Evolutionary conservation across 2,113 vertebrate species (phyloP), one percentile per base, ranked within the genome.

Genomic region (Coptodon rendalli): DNA sequence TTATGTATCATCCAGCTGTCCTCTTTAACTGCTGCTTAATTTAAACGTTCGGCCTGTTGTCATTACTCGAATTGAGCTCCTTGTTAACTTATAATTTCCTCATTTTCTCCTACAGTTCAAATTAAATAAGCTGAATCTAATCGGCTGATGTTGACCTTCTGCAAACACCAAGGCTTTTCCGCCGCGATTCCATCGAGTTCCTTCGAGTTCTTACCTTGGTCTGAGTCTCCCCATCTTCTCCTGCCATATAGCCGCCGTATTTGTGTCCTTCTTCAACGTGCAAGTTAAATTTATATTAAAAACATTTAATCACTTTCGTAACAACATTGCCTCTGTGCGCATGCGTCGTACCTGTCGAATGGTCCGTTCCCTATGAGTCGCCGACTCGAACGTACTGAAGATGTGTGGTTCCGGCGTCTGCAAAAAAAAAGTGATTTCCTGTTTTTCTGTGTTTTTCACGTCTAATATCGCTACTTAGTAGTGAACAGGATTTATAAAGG

Each of bases 61-160:
- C 78, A 22, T 38, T 80, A 48, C 68, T 48, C 68, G 40, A 17
- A 76, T 19, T 17, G 6, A 76, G 14, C 14, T 5, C 1, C 4
- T 16, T 71, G n/a, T 43, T 71, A 0, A 43, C 0, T 11, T 27
- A 11, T 9, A 45, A 2, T 27, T 45, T 45, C 13, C 13, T 0
- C 1, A 27, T 45, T 48, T 73, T 45, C 40, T 38, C 5, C 22
- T 2, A 27, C 40, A 1, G 22, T 73, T 45, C 7, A 45, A 27
- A 45, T 27, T 17, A 73, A 71, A 17, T 6, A 27, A 27, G 2
- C 14, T 48, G 17, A 76, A 17, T 48, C 2, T 11, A 57, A 29
- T 11, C 29, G 31, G 22, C n/a, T 54, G 9, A 12, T 16, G n/a
- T 19, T 90, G 92, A 93, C 92, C 90, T 93, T 93, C 87, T 66